Conservation (phyloP, 2,888 invertebrate genomes). For the Syritta pipiens region DNA sequence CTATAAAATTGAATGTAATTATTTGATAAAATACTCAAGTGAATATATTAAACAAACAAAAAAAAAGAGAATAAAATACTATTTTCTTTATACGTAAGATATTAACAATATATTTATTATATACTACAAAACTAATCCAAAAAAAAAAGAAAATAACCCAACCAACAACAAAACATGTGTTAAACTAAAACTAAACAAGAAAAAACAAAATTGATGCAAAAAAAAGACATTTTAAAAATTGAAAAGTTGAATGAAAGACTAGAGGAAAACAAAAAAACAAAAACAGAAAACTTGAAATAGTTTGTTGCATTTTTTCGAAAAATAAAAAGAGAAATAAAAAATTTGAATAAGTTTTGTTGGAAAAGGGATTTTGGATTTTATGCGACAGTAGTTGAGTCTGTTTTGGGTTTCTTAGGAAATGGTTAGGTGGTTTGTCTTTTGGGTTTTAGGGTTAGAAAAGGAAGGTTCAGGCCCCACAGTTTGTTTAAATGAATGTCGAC, state of each 20-base stretch:
- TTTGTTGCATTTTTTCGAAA: constrained; percentile 64
- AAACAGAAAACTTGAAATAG: constrained; percentile 34
- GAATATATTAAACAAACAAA: constrained; percentile 49
- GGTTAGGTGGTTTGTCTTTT: too few relatives aligned
- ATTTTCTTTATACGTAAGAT: constrained; percentile 70
- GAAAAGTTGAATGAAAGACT: constrained; percentile 42
- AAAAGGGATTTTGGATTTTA: too few relatives aligned
- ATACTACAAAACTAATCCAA: constrained; percentile 73
- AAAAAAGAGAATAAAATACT: constrained; percentile 63
- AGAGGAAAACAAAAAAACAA: constrained; percentile 69
- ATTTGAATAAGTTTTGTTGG: too few relatives aligned
- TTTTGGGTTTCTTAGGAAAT: too few relatives aligned
- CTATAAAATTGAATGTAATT: constrained; percentile 62
- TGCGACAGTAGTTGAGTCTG: too few relatives aligned
- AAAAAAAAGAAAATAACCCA: constrained; percentile 44
- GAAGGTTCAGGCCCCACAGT: too few relatives aligned
- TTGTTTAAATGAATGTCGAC: too few relatives aligned
- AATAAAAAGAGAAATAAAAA: constrained; percentile 48
- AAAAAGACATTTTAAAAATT: constrained; percentile 10
- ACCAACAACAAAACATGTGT: constrained; percentile 69
- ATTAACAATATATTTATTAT: constrained; percentile 70
- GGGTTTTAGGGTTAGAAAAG: too few relatives aligned
- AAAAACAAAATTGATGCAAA: constrained; percentile 61
- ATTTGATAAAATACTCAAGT: constrained; percentile 60
- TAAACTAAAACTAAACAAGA: constrained; percentile 66